phyloP scores from a whole-genome alignment of 2,113 vertebrate species.

The Oenanthe oenanthe region DNA sequence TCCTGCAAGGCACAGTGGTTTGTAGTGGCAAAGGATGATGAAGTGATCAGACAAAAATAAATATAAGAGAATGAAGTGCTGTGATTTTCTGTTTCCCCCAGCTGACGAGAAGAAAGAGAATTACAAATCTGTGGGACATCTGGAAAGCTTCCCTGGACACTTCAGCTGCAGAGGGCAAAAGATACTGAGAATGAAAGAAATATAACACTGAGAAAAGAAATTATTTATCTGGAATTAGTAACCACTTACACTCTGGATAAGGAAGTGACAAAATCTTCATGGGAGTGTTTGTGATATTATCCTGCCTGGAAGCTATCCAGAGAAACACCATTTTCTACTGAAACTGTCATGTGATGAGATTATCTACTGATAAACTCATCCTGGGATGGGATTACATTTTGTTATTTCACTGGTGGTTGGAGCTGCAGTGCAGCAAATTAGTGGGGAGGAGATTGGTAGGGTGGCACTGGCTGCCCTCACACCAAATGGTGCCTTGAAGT shows the following conservation, averaged over 20 bases:
- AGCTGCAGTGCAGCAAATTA: not conserved
- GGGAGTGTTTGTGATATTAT: constrained; percentile 60
- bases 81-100: not conserved
- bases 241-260: constrained; percentile 66
- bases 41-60: constrained; percentile 30
- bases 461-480: not conserved
- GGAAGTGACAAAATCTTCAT: constrained; percentile 68
- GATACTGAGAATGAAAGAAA: constrained; percentile 54
- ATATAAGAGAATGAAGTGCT: not conserved
- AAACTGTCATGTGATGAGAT: constrained; percentile 58
- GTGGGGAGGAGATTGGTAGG: not conserved
- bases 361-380: constrained; percentile 39
- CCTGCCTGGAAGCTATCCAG: constrained; percentile 52
- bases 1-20: not conserved
- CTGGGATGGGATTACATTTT: constrained; percentile 23
- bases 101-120: not conserved
- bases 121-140: constrained; percentile 4
- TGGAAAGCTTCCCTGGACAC: constrained; percentile 61
- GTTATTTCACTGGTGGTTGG: constrained; percentile 6
- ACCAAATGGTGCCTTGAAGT: not conserved
- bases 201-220: constrained; percentile 37
- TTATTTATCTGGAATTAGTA: constrained; percentile 69
- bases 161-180: constrained; percentile 19
- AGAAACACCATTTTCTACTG: constrained; percentile 46
- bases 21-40: not conserved